Evolutionary conservation across 2,888 invertebrate species (phyloP).

Genomic region (Macaria liturata): DNA sequence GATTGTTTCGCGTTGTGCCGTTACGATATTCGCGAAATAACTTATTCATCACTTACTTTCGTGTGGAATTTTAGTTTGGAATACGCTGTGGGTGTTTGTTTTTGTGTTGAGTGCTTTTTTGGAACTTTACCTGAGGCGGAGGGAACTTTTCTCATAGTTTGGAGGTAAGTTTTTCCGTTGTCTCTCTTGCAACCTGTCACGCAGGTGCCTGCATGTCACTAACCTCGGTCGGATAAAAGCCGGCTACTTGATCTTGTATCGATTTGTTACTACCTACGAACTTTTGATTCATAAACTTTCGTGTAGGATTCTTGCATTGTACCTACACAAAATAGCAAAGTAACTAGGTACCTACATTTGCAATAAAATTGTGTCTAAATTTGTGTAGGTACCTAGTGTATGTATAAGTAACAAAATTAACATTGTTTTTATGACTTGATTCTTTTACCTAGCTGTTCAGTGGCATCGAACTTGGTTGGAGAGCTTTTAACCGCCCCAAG

Average conservation of each 20-base stretch:
- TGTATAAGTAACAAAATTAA: too few species aligned
- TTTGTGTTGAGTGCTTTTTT: constrained; percentile 44
- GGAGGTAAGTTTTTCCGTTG: constrained; percentile 59
- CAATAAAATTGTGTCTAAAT: too few species aligned
- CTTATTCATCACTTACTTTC: constrained; percentile 61
- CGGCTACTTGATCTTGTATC: constrained; percentile 7
- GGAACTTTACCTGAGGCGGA: constrained; percentile 43
- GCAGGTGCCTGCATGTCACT: constrained; percentile 79
- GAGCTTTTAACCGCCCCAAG: too few species aligned
- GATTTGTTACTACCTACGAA: constrained; percentile 10
- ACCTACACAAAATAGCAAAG: too few species aligned
- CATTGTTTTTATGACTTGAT: too few species aligned
- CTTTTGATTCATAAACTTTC: not conserved
- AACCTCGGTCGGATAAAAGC: constrained; percentile 65
- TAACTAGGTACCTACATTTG: too few species aligned
- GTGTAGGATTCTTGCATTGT: too few species aligned
- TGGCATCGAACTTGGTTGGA: too few species aligned
- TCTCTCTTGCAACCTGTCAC: constrained; percentile 76
- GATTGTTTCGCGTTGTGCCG: constrained; percentile 43
- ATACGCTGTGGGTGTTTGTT: constrained; percentile 52
- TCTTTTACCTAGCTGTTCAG: too few species aligned
- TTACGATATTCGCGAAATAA: constrained; percentile 67
- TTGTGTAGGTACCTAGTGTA: too few species aligned
- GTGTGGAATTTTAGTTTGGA: constrained; percentile 53
- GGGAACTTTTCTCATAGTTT: constrained; percentile 46